Evolutionary conservation across 2,113 vertebrate species (phyloP).

Genomic region (Podocnemis expansa): DNA sequence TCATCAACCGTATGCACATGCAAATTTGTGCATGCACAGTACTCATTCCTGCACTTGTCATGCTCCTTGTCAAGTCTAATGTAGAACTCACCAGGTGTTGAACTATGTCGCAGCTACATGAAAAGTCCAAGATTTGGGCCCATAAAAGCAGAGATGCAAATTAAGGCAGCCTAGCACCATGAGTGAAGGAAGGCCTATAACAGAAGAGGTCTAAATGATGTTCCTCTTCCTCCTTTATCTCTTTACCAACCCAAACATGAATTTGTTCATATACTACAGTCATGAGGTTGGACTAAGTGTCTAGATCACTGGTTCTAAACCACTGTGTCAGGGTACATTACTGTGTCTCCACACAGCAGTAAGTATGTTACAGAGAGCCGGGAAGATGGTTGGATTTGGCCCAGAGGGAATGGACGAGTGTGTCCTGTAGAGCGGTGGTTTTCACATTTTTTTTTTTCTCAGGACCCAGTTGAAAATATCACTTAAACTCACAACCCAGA

Average conservation of each 20-base stretch:
- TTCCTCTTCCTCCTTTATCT: background rate
- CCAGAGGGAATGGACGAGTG: too few relatives aligned
- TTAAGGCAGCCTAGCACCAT: background rate
- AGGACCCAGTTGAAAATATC: too few relatives aligned
- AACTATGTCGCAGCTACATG: background rate
- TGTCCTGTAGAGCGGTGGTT: too few relatives aligned
- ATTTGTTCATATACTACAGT: background rate
- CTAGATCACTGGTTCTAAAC: too few relatives aligned
- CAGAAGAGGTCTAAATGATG: background rate
- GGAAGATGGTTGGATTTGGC: too few relatives aligned
- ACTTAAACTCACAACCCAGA: too few relatives aligned
- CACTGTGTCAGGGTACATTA: too few relatives aligned
- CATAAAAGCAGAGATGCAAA: background rate
- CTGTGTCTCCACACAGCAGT: too few relatives aligned
- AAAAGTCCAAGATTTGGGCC: background rate
- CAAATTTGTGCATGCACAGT: background rate
- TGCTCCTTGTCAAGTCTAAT: background rate
- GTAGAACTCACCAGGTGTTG: background rate
- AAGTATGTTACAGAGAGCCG: too few relatives aligned
- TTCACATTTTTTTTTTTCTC: too few relatives aligned
- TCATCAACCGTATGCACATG: slow-evolving; percentile 10
- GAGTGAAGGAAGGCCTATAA: background rate
- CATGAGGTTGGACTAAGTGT: background rate
- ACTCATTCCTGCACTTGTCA: background rate
- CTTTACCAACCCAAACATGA: background rate